These are phyloP conservation scores for Pampus argenteus DNA, from an alignment of 2,797 vertebrate species.

Conservation along the genomic window DNA sequence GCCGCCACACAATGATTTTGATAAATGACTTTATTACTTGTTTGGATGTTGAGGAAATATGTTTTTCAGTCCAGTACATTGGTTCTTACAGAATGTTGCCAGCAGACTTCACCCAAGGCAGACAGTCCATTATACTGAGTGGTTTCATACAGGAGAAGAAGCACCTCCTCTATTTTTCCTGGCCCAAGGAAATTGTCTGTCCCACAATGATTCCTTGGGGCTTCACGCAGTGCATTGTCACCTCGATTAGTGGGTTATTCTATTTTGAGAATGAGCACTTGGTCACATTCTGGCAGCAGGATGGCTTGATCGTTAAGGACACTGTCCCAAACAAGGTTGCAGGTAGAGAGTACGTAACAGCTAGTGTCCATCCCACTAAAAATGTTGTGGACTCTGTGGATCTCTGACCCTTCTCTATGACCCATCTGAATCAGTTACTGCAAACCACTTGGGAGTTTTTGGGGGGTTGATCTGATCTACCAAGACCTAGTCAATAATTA, in stretches of 20 bases:
- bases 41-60: constrained; percentile 67
- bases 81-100: constrained; percentile 56
- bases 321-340: constrained; percentile 31
- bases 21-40: constrained; percentile 78
- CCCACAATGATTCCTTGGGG: constrained; percentile 44
- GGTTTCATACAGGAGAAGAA: constrained; percentile 39
- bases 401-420: background rate
- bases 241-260: constrained; percentile 46
- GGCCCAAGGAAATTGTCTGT: constrained; percentile 57
- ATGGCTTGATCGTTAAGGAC: constrained; percentile 38
- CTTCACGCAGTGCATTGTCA: constrained; percentile 42
- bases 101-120: constrained; percentile 58
- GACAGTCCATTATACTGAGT: constrained; percentile 56
- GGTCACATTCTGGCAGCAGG: constrained; percentile 30
- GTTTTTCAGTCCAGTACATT: constrained; percentile 66
- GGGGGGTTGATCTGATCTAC: background rate
- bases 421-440: constrained; percentile 9
- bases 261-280: constrained; percentile 53
- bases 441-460: background rate
- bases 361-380: constrained; percentile 40
- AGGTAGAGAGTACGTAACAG: constrained; percentile 35
- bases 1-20: constrained; percentile 69
- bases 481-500: background rate
- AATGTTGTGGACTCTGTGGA: constrained; percentile 15
- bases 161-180: constrained; percentile 43